Evolutionary conservation across 2,797 vertebrate species (phyloP), one percentile per base, ranked within the genome.

Genomic region (Trematomus bernacchii): DNA sequence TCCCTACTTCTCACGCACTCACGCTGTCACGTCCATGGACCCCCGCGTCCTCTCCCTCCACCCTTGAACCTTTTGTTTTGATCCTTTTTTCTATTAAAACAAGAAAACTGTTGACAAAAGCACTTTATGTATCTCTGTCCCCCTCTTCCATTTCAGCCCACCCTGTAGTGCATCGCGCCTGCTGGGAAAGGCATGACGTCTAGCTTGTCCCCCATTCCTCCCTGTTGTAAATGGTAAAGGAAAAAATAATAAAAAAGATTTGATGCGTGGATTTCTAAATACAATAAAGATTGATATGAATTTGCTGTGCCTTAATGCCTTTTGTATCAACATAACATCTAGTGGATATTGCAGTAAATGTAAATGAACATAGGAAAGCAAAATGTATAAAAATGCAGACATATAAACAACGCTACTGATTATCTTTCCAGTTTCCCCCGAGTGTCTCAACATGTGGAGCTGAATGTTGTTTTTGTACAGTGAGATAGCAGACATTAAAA

Each of bases 61-160:
- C 89, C 89, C 79, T 84, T 87, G 81, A 82, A 89, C 92, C 91
- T 91, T 93, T 93, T 88, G 91, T 94, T 92, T 89, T 89, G 78
- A 88, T 89, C 89, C 90, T 94, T 94, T 94, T 93, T 95, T 95
- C 93, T 95, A 94, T 94, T 90, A 92, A 93, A 94, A 94, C 78
- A 88, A 92, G 84, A 87, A 93, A 95, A 94, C 92, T 90, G 92
- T 97, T 95, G 95, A 97, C 95, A 96, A 96, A 98, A 97, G 97
- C 97, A 99, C 97, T 99, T 98, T 99, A 98, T 96, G 96, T 98
- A 96, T 92, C 90, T 87, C 84, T 72, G 27, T 44, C 6, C 62
- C 62, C 50, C 66, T 59, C 40, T 63, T 80, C 79, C 89, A 91
- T 93, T 87, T 92, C 90, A 91, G 93, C 89, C 92, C 92, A 88